Evolutionary conservation across 2,888 invertebrate species (phyloP).

Genomic region (Parnassius smintheus): DNA sequence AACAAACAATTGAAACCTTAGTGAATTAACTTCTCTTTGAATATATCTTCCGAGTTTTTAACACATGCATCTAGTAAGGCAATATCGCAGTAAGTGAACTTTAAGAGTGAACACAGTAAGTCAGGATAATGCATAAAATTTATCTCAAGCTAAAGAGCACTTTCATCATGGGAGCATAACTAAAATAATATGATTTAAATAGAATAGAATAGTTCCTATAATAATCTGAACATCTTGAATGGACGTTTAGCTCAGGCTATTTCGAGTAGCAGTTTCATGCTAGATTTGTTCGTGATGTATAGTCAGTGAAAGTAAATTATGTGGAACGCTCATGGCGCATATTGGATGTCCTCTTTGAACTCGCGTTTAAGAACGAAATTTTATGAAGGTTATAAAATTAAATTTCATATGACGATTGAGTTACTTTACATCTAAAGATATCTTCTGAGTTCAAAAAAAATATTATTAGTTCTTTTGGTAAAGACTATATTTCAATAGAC

Average conservation of each 20-base stretch:
- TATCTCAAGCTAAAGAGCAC: slow-evolving; percentile 8
- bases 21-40: too few relatives aligned
- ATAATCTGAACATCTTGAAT: slow-evolving; percentile 8
- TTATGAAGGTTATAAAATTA: neutral
- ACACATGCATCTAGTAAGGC: too few relatives aligned
- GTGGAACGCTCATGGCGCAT: slow-evolving; percentile 16
- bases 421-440: too few relatives aligned
- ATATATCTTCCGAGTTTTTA: too few relatives aligned
- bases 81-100: too few relatives aligned
- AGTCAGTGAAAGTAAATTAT: slow-evolving; percentile 24
- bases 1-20: too few relatives aligned
- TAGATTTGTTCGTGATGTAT: slow-evolving; percentile 19
- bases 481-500: too few relatives aligned
- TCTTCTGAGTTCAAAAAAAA: too few relatives aligned
- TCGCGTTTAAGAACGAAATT: slow-evolving; percentile 8
- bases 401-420: too few relatives aligned
- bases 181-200: neutral
- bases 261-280: slow-evolving; percentile 19
- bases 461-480: too few relatives aligned
- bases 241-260: slow-evolving; percentile 14
- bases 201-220: neutral
- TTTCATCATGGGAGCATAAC: slow-evolving; percentile 6
- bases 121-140: slow-evolving; percentile 5
- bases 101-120: neutral
- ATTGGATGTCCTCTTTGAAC: slow-evolving; percentile 12